Evolutionary conservation across 2,797 vertebrate species (phyloP).

Genomic region (Artibeus jamaicensis): DNA sequence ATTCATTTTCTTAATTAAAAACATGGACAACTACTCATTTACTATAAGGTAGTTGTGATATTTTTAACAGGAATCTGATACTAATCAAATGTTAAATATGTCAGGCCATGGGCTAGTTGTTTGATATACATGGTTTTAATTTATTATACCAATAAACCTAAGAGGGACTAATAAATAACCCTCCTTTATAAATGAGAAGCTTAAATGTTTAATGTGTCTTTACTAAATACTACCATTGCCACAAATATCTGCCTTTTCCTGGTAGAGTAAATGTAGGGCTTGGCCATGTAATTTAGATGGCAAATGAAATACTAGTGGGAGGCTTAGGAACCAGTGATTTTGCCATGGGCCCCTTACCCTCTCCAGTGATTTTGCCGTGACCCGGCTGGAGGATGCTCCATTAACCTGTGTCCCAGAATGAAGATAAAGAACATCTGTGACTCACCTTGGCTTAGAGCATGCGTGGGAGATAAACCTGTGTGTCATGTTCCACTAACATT

Average conservation of each 20-base stretch:
- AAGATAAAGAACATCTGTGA: neutral
- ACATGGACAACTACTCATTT: neutral
- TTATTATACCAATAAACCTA: neutral
- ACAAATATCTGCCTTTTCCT: neutral
- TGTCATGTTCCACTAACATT: neutral
- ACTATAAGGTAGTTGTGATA: neutral
- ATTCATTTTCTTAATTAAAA: neutral
- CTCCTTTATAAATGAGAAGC: neutral
- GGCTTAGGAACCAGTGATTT: neutral
- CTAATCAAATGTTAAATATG: neutral
- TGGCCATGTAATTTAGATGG: neutral
- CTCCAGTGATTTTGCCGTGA: neutral
- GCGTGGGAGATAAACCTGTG: neutral
- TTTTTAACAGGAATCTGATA: neutral
- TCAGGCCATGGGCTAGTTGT: neutral
- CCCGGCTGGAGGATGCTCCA: rapidly evolving
- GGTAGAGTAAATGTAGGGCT: neutral
- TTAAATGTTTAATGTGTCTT: neutral
- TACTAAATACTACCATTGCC: neutral
- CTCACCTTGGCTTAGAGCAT: neutral
- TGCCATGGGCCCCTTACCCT: neutral
- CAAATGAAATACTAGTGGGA: neutral
- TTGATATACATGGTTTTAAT: neutral
- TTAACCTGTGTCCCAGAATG: neutral
- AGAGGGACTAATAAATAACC: neutral